These are phyloP conservation scores for Coregonus suidteri DNA, from an alignment of 2,797 vertebrate species.

Conservation along the genomic window DNA sequence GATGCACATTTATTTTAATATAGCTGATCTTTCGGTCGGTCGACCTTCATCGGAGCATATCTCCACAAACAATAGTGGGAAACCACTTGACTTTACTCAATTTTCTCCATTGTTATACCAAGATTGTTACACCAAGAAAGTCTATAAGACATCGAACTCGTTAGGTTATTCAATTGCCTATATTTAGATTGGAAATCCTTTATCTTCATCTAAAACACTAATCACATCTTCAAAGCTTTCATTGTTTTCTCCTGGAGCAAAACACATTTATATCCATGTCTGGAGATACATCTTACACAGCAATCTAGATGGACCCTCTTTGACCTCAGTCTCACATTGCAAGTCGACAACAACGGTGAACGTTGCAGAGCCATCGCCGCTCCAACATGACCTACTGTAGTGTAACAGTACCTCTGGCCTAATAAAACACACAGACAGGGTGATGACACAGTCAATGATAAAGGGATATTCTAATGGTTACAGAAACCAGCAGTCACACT, in stretches of 20 bases:
- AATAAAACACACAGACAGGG: too few relatives aligned
- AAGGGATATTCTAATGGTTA: neutral
- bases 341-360: neutral
- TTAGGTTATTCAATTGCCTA: neutral
- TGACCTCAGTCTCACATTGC: conserved; percentile 22
- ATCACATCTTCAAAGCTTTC: conserved; percentile 23
- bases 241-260: neutral
- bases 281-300: conserved; percentile 10
- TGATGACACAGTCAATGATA: too few relatives aligned
- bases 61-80: too few relatives aligned
- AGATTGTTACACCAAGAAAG: neutral
- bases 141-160: neutral
- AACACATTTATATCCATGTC: neutral
- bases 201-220: conserved; percentile 23
- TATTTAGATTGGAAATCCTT: conserved; percentile 1
- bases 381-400: neutral
- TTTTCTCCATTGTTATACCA: neutral
- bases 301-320: conserved; percentile 2
- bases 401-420: too few relatives aligned
- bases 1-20: too few relatives aligned
- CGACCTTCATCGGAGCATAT: too few relatives aligned
- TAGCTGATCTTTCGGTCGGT: too few relatives aligned
- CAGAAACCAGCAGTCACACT: neutral
- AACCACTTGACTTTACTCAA: neutral
- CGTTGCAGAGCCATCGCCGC: neutral